Percentiles rank a stretch among this genome's conserved stretches.
phyloP scores from a whole-genome alignment of 2,113 vertebrate species.

The Notothenia coriiceps region DNA sequence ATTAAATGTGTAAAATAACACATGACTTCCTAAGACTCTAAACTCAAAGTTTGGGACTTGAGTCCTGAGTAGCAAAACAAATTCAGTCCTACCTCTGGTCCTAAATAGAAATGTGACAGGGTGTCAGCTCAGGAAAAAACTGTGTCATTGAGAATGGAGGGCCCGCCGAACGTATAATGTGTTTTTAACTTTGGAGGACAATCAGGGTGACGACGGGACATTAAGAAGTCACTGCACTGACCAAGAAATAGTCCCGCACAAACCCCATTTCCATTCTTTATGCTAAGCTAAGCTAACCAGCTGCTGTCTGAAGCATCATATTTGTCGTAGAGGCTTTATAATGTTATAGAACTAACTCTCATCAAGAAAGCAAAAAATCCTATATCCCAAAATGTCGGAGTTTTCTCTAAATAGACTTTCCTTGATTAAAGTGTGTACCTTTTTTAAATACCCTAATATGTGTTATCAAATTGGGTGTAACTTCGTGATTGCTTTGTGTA shows the following conservation, averaged over 20 bases:
- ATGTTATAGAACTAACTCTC: background rate
- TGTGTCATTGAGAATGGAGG: background rate
- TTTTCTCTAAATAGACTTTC: background rate
- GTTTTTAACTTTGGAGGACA: background rate
- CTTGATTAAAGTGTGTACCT: background rate
- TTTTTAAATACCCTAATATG: background rate
- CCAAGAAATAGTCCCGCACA: too few relatives aligned
- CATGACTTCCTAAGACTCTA: too few relatives aligned
- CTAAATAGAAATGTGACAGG: background rate
- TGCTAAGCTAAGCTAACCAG: constrained; percentile 1
- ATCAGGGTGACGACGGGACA: too few relatives aligned
- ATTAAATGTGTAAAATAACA: too few relatives aligned
- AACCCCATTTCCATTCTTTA: background rate
- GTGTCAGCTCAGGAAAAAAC: background rate
- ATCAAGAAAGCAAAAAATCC: background rate
- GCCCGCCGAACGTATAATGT: background rate
- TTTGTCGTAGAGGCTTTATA: background rate
- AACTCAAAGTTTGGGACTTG: too few relatives aligned
- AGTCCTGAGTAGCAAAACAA: too few relatives aligned
- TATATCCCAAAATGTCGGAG: background rate
- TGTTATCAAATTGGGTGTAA: background rate
- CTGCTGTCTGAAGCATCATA: background rate
- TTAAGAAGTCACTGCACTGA: too few relatives aligned
- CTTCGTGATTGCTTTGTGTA: background rate
- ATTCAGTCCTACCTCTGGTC: too few relatives aligned